Evolutionary conservation across 2,113 vertebrate genomes (phyloP).

Genomic region (Petaurus breviceps): DNA sequence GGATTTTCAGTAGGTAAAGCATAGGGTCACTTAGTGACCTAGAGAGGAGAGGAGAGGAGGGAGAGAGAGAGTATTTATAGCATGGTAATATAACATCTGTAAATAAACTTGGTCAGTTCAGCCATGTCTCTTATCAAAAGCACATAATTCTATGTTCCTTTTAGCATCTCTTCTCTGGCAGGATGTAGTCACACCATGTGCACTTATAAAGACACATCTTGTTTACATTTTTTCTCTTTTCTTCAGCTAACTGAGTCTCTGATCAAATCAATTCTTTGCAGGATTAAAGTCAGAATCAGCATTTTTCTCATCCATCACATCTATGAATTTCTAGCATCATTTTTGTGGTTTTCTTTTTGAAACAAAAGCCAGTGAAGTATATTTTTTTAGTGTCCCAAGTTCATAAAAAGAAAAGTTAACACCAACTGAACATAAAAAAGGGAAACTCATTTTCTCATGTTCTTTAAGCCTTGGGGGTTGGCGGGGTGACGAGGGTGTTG

Average conservation of each 20-base stretch:
- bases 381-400: conserved; percentile 50
- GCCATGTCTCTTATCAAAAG: conserved; percentile 20
- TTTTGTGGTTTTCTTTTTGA: conserved; percentile 47
- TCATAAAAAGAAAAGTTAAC: conserved; percentile 36
- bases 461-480: background rate
- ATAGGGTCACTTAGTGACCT: background rate
- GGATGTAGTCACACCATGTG: background rate
- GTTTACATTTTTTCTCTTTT: conserved; percentile 8
- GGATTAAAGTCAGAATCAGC: background rate
- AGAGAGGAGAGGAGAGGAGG: no score
- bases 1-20: background rate
- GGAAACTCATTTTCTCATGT: conserved; percentile 58
- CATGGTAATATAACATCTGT: background rate
- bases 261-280: conserved; percentile 22
- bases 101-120: conserved; percentile 40
- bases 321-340: conserved; percentile 41
- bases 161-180: conserved; percentile 2
- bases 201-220: background rate
- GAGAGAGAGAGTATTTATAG: background rate
- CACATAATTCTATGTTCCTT: conserved; percentile 41
- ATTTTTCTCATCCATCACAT: background rate
- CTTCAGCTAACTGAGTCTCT: background rate
- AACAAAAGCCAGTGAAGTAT: conserved; percentile 21
- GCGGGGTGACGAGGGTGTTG: background rate
- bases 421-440: conserved; percentile 60